Evolutionary conservation across 2,113 vertebrate genomes (phyloP).

Genomic region (Callipepla californica): DNA sequence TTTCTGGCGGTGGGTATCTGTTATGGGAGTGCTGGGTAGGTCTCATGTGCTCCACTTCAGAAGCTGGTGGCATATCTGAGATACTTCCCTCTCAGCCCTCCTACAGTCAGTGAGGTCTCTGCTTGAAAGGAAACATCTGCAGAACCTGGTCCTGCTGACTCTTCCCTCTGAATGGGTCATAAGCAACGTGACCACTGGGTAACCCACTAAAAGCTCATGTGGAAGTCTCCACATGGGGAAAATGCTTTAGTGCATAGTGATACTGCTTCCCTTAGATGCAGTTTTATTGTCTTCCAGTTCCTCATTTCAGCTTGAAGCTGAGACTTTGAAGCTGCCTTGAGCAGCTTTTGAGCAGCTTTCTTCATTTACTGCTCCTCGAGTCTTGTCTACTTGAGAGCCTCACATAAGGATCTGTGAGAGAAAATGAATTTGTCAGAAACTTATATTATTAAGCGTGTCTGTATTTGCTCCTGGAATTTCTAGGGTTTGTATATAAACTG

Average conservation of each 20-base stretch:
- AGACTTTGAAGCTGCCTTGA: background rate
- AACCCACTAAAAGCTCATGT: background rate
- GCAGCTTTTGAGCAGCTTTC: fast-evolving
- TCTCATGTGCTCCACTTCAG: background rate
- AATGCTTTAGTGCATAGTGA: background rate
- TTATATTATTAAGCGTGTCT: background rate
- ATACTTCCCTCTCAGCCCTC: background rate
- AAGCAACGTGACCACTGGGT: background rate
- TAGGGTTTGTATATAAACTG: background rate
- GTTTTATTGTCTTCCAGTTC: background rate
- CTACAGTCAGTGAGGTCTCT: background rate
- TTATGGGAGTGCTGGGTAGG: background rate
- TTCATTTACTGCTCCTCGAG: background rate
- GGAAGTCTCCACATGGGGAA: background rate
- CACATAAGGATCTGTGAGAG: background rate
- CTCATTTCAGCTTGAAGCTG: background rate
- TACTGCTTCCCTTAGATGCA: background rate
- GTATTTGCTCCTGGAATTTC: background rate
- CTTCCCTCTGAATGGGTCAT: background rate
- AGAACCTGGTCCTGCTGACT: background rate
- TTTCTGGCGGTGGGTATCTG: background rate
- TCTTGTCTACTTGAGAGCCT: background rate
- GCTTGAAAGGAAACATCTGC: background rate
- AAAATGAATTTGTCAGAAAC: background rate
- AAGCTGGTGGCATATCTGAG: background rate